Base-by-base conservation (phyloP, 2,113 vertebrate species). In the Sterrhoptilus dennistouni region DNA sequence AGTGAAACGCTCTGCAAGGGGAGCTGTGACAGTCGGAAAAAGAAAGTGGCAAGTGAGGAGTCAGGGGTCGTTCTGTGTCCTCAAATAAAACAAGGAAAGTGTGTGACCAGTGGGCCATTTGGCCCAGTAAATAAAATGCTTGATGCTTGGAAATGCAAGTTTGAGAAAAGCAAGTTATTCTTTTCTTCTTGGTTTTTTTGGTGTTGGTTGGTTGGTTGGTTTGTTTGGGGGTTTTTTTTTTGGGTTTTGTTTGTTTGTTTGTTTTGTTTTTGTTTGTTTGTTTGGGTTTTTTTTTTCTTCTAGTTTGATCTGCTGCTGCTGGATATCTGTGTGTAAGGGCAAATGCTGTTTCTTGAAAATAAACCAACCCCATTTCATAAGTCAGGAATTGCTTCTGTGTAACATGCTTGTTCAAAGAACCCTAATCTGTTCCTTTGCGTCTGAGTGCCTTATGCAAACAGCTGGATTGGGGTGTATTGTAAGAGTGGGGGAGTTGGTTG, bases 221-320 rank as follows among this genome's bases (percentile, higher is more conserved):
- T n/a, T n/a, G n/a, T 17, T 33, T 12, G 9, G 27, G 17, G n/a
- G n/a, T 54, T 19, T 45, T 28, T 22, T 2, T 33, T 4, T 0
- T 0, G 38, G 36, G 9, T 5, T 28, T 74, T 54, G 24, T 20
- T 36, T 38, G 36, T 11, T 38, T 38, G n/a, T 17, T n/a, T 13
- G 9, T 5, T 35, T 74, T 54, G 24, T 20, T 5, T 35, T 74
- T 54, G 24, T 20, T 36, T 38, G 38, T 38, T 38, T 38, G 38
- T 17, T n/a, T 13, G 9, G 28, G 17, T 49, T 19, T 45, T 28
- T 21, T 2, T 33, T 4, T 0, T 0, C 17, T 9, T 60, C 24
- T 35, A 16, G 11, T 84, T 75, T 71, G 33, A 6, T 57, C n/a
- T 84, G 19, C 53, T 87, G 33, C 52, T 8, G 3, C 21, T 49